phyloP scores from a whole-genome alignment of 1,140 invertebrate genomes.

The Drosophila cardini region DNA sequence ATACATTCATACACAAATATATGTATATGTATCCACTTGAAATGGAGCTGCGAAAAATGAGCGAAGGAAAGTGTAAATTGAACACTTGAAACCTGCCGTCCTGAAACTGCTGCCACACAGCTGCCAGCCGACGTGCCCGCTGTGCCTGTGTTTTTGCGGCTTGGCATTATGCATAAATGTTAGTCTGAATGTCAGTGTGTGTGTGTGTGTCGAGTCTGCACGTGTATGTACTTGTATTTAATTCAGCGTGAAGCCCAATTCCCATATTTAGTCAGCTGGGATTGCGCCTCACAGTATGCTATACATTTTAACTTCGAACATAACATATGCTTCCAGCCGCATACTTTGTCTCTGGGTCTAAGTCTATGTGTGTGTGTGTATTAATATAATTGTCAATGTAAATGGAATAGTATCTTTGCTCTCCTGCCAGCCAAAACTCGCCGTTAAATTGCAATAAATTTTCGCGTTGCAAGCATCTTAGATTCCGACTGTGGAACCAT shows the following conservation, averaged over 20 bases:
- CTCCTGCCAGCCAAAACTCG: neutral
- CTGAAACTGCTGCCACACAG: slow-evolving; percentile 21
- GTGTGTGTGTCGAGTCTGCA: slow-evolving; percentile 36
- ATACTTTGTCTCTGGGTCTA: neutral
- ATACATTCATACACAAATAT: no score
- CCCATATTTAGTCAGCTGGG: slow-evolving; percentile 63
- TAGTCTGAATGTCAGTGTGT: slow-evolving; percentile 8
- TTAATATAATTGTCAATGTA: slow-evolving; percentile 35
- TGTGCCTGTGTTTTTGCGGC: slow-evolving; percentile 52
- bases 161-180: slow-evolving; percentile 50
- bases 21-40: slow-evolving; percentile 22
- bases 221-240: slow-evolving; percentile 39
- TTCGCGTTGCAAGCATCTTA: slow-evolving; percentile 21
- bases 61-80: slow-evolving; percentile 75
- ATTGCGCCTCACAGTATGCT: slow-evolving; percentile 70
- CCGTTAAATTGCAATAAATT: slow-evolving; percentile 70
- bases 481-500: slow-evolving; percentile 26
- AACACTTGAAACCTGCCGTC: slow-evolving; percentile 68
- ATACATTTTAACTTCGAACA: slow-evolving; percentile 32
- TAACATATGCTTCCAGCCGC: slow-evolving; percentile 58
- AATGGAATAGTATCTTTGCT: neutral
- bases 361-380: neutral
- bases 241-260: slow-evolving; percentile 46
- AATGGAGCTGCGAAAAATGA: slow-evolving; percentile 49
- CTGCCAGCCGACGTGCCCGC: slow-evolving; percentile 27